Evolutionary conservation across 2,797 vertebrate genomes (phyloP), one percentile per base, ranked within the genome.

Genomic region (Danio tinwini): DNA sequence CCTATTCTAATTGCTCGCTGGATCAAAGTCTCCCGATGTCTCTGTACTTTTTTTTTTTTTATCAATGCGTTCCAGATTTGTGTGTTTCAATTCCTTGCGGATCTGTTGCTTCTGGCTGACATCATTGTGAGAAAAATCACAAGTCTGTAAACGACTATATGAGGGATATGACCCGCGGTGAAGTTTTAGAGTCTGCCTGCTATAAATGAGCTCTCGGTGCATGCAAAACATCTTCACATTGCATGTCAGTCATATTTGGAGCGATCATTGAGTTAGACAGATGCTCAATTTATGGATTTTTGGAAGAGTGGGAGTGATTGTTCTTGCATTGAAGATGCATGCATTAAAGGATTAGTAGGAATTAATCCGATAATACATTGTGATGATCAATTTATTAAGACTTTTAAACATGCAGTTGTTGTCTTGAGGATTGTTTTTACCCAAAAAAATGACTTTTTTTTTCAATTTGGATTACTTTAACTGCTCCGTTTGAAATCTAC

Each of bases 21-120:
- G 45, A n/a, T 71, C 10, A 8, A 52, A 39, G 12, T 78, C 37
- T 62, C 13, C 13, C 50, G 29, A 3, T 52, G 13, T 50, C 5
- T 78, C 65, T 63, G 39, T 52, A 61, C 37, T 53, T 78, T 70
- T 62, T 45, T 70, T 62, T 45, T 59, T 62, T 47, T 59, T 70
- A 52, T 71, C 7, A 71, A 11, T 77, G 64, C 21, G 59, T 56
- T 59, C 45, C 53, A 49, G 11, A 40, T 70, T 49, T 49, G 42
- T 62, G 7, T 21, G 6, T 52, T 39, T 62, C 56, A 50, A 37
- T 74, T 29, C 29, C 11, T 63, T 37, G 56, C 19, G 58, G 29
- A 74, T 37, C 72, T 74, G 45, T 62, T 74, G 72, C 58, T 62
- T 50, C 29, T 5, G 58, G 72, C 58, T 74, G 61, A 37, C 62